Percentiles rank a stretch among this genome's conserved stretches.
These are phyloP conservation scores for Lacerta bilineata DNA, from an alignment of 2,797 vertebrate genomes.

Conservation along the genomic window DNA sequence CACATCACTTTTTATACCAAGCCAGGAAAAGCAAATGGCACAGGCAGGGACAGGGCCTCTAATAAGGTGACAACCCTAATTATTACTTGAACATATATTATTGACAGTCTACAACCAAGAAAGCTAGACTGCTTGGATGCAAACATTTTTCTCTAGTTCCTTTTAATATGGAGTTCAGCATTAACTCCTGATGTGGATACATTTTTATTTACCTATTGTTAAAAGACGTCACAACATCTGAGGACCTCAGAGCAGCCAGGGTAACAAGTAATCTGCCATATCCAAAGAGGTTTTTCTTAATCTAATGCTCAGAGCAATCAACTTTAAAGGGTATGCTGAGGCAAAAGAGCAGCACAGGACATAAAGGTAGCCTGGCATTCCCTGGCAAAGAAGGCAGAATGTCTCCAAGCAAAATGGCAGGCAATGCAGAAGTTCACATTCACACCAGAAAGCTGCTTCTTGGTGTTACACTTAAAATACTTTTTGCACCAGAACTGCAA, in stretches of 20 bases:
- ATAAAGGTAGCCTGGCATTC: neutral
- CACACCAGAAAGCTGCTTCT: neutral
- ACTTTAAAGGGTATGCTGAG: neutral
- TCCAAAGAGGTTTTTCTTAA: neutral
- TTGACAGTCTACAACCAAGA: neutral
- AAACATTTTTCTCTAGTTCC: neutral
- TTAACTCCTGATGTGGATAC: neutral
- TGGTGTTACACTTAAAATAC: neutral
- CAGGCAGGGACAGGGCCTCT: no score
- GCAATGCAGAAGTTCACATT: neutral
- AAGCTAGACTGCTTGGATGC: neutral
- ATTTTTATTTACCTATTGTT: no score
- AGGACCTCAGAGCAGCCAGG: neutral
- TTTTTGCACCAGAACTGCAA: no score
- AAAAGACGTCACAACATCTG: neutral
- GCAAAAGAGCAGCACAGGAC: neutral
- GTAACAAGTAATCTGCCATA: neutral
- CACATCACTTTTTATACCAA: neutral
- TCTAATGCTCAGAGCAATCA: neutral
- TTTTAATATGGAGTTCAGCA: neutral
- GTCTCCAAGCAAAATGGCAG: neutral
- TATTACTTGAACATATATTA: no score
- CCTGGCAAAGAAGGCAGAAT: neutral
- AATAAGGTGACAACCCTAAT: no score
- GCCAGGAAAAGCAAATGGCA: no score